These are phyloP conservation scores for Caenorhabditis macrosperma DNA, from an alignment of 2,888 invertebrate genomes.

Conservation along the genomic window DNA sequence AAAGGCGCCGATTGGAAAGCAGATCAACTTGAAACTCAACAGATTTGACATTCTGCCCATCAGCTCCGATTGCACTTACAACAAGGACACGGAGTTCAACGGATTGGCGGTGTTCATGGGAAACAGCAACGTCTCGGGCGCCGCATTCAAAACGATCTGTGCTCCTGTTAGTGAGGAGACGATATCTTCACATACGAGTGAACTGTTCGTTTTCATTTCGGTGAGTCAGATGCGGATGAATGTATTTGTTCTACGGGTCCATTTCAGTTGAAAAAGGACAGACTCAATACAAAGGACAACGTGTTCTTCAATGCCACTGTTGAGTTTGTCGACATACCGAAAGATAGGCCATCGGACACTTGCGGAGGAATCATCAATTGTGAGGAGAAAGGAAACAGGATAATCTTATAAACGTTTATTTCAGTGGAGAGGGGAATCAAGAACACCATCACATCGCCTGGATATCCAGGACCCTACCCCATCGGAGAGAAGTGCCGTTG, in stretches of 20 bases:
- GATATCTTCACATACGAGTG: constrained; percentile 66
- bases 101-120: constrained; percentile 70
- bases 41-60: constrained; percentile 47
- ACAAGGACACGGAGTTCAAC: constrained; percentile 46
- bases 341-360: constrained; percentile 34
- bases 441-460: constrained; percentile 57
- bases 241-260: not conserved
- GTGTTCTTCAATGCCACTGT: constrained; percentile 56
- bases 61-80: constrained; percentile 22
- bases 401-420: constrained; percentile 5
- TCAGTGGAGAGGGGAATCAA: constrained; percentile 39
- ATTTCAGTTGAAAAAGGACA: constrained; percentile 29
- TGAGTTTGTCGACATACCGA: constrained; percentile 51
- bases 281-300: not conserved
- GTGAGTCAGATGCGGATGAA: no score
- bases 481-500: constrained; percentile 69
- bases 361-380: constrained; percentile 60
- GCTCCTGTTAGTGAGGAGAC: constrained; percentile 5
- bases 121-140: constrained; percentile 60
- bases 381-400: constrained; percentile 7
- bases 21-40: constrained; percentile 56
- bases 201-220: constrained; percentile 65
- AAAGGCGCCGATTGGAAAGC: constrained; percentile 61
- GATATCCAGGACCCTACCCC: constrained; percentile 61
- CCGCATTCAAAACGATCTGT: constrained; percentile 65